Conservation (phyloP, 2,888 invertebrate species). For the Lapara coniferarum region DNA sequence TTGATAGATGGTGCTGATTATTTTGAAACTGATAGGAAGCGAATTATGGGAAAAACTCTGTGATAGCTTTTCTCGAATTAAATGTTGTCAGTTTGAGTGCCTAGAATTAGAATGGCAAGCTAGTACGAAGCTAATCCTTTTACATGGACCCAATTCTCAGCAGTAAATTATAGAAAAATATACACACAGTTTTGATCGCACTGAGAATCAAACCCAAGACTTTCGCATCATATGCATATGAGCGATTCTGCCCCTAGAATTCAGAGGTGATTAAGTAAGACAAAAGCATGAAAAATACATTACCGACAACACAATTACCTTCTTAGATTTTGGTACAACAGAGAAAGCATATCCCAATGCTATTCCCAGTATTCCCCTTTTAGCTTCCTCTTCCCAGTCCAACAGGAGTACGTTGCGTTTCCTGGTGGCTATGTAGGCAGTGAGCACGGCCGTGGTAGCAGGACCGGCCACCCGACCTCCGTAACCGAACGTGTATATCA, state of each 20-base stretch:
- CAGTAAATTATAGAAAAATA: neutral
- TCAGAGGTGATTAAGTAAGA: too few relatives aligned
- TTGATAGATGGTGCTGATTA: too few relatives aligned
- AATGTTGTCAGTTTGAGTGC: too few relatives aligned
- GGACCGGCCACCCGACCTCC: conserved; percentile 62
- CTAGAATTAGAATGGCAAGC: too few relatives aligned
- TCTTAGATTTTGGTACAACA: conserved; percentile 72
- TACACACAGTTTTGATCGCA: neutral
- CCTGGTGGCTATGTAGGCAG: conserved; percentile 61
- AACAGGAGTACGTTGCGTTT: conserved; percentile 72
- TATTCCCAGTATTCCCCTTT: conserved; percentile 62
- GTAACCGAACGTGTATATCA: conserved; percentile 76
- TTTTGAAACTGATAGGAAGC: too few relatives aligned
- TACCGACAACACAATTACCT: conserved; percentile 46
- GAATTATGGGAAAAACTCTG: too few relatives aligned
- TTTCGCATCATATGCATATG: too few relatives aligned
- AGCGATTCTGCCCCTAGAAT: too few relatives aligned
- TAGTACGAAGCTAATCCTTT: too few relatives aligned
- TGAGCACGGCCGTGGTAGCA: conserved; percentile 67
- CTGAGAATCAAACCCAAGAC: neutral
- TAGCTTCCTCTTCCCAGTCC: conserved; percentile 76
- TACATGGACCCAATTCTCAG: neutral
- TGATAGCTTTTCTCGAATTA: too few relatives aligned
- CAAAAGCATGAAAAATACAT: neutral
- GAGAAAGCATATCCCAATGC: conserved; percentile 63